These are phyloP conservation scores for Drosophila asahinai DNA, from an alignment of 1,140 invertebrate genomes.

Conservation along the genomic window DNA sequence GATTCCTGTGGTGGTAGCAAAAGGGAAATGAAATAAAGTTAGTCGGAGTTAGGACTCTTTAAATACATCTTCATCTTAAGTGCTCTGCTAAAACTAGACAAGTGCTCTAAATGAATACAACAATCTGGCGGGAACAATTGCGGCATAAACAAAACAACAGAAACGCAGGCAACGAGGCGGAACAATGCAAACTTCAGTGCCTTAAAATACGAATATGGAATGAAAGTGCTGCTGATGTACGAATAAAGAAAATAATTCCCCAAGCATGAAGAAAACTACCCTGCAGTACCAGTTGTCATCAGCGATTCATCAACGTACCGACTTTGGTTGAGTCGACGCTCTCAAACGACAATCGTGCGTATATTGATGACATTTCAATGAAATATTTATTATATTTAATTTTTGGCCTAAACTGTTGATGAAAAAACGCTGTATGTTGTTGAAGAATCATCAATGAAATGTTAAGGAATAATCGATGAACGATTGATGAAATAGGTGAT, in stretches of 20 bases:
- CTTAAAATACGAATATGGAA: slow-evolving; percentile 1
- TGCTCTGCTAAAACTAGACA: background rate
- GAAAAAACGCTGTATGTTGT: no score
- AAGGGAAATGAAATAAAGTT: background rate
- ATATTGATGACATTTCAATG: no score
- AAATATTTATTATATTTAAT: no score
- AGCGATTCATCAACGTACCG: no score
- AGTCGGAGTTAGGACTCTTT: background rate
- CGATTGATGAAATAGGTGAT: no score
- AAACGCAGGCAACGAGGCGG: slow-evolving; percentile 25
- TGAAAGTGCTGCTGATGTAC: slow-evolving; percentile 12
- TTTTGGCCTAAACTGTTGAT: no score
- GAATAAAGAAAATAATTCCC: background rate
- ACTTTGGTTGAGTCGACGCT: no score
- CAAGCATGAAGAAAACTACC: background rate
- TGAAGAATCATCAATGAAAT: no score
- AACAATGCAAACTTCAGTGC: slow-evolving; percentile 18
- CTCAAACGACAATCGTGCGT: no score
- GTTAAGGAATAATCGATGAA: no score
- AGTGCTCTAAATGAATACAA: background rate
- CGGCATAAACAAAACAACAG: slow-evolving; percentile 26
- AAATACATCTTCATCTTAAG: background rate
- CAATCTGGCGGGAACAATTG: background rate
- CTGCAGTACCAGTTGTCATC: no score
- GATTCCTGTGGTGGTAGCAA: slow-evolving; percentile 88